A percentile compares a stretch with the other conserved stretches of the same genome.
phyloP scores from a whole-genome alignment of 2,888 invertebrate species.

The Argyresthia albistria region DNA sequence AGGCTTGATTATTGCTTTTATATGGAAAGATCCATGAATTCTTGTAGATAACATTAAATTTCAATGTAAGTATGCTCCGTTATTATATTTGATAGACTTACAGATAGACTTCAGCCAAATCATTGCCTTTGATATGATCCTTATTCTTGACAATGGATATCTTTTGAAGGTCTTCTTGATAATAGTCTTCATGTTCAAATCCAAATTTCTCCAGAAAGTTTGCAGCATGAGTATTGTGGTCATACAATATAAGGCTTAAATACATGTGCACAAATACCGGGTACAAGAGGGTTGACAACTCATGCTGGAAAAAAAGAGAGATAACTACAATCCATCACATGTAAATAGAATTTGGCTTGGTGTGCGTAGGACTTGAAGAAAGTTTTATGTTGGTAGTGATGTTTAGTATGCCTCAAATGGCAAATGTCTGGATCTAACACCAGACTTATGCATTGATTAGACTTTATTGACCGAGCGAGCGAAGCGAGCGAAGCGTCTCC shows the following conservation, averaged over 20 bases:
- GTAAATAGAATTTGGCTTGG: no score
- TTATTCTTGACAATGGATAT: conserved; percentile 86
- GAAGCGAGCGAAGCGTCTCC: no score
- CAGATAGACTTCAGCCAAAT: conserved; percentile 78
- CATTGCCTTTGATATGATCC: conserved; percentile 93
- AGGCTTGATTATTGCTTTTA: no score
- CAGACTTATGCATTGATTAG: no score
- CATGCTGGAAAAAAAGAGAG: conserved; percentile 82
- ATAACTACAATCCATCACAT: no score
- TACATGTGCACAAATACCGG: conserved; percentile 98
- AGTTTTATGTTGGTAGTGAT: no score
- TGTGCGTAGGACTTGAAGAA: no score
- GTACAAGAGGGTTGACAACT: conserved; percentile 91
- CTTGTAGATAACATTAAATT: not conserved
- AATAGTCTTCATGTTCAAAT: conserved; percentile 89
- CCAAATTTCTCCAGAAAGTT: conserved; percentile 87
- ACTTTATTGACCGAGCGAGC: no score
- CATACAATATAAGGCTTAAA: conserved; percentile 90
- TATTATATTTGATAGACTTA: conserved; percentile 4
- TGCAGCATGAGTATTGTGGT: conserved; percentile 87
- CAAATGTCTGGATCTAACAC: no score
- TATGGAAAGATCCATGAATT: no score
- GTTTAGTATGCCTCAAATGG: no score
- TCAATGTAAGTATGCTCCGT: not conserved
- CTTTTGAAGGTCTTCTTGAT: conserved; percentile 87